Evolutionary conservation across 2,113 vertebrate genomes (phyloP), one percentile per base, ranked within the genome.

Genomic region (Dromaius novaehollandiae): DNA sequence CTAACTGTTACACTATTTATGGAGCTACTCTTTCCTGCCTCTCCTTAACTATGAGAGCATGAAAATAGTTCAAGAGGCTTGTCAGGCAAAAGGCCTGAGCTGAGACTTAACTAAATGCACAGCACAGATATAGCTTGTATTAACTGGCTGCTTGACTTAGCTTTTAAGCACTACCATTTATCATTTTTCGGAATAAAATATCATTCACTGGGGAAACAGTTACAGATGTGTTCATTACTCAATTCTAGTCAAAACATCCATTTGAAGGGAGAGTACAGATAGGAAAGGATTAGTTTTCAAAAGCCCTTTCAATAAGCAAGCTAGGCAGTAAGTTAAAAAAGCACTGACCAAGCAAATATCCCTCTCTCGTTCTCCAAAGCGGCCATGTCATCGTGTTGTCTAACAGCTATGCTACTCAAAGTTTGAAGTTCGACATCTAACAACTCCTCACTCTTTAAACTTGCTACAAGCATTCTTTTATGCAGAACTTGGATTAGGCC

Each of bases 11-110:
- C 25, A 46, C 30, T 63, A 92, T 38, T 69, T 22, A 81, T 5
- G 11, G 20, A 87, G 36, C 73, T 64, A 18, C 73, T 44, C 32
- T 48, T 79, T 70, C 68, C 34, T 90, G 63, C 21, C 63, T 56
- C 22, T 74, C 53, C 26, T 90, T 82, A 94, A 91, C 75, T 71
- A 91, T n/a, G 61, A 89, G 78, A 93, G 92, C 60, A 77, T 5
- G 16, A 38, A 96, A 65, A 88, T 8, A 64, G n/a, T 28, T 85
- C 61, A 82, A 69, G 63, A 79, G 21, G 30, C 40, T 44, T 34
- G 32, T 20, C 36, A 80, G 19, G 25, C 53, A 86, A 86, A 88
- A 81, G 14, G 32, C 71, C 40, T 22, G 53, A 88, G 48, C 44
- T 75, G 56, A 82, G 50, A 79, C 38, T 68, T 26, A 36, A 75